Evolutionary conservation across 2,113 vertebrate genomes (phyloP), one percentile per base, ranked within the genome.

Genomic region (Turnix velox): DNA sequence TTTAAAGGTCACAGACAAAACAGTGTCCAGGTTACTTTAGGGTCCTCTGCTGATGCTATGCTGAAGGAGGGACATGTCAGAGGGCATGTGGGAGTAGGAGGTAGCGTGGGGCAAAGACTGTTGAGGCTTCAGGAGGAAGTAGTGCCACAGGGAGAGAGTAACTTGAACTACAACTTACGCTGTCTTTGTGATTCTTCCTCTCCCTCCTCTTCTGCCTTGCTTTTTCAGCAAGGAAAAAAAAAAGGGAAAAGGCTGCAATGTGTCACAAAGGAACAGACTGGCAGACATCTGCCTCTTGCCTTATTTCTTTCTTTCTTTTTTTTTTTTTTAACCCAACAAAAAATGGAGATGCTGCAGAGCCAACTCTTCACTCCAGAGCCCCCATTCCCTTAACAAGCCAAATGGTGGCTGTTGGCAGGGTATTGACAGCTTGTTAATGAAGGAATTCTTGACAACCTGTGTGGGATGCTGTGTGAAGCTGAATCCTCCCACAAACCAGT

Each of bases 391-490:
- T 97, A 96, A 92, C 97, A 96, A 97, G 97, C 97, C 98, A 98
- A 98, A 98, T 97, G 98, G 97, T 43, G 92, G 96, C 96, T 97
- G 97, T 97, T 97, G 97, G 97, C 97, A 97, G 95, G 93, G 71
- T 96, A 97, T 90, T 98, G 98, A 98, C 98, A 98, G 97, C 97
- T 97, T 97, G 97, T 97, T 98, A 98, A 98, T 97, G 97, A 97
- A 98, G 96, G 97, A 95, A 97, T 97, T 96, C 96, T 97, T 98
- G 98, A 98, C 98, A 98, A 97, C 97, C 95, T 95, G 97, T 96
- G 97, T 97, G 96, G 96, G 97, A 97, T 95, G 97, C 93, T 7
- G 7, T 75, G 78, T 96, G 96, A 97, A 98, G 96, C 96, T 4
- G 87, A 96, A 90, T 85, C 96, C 95, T 66, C 97, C 95, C 85